Conservation (phyloP, 2,888 invertebrate species). For the Rambutsinella grinnellia region DNA sequence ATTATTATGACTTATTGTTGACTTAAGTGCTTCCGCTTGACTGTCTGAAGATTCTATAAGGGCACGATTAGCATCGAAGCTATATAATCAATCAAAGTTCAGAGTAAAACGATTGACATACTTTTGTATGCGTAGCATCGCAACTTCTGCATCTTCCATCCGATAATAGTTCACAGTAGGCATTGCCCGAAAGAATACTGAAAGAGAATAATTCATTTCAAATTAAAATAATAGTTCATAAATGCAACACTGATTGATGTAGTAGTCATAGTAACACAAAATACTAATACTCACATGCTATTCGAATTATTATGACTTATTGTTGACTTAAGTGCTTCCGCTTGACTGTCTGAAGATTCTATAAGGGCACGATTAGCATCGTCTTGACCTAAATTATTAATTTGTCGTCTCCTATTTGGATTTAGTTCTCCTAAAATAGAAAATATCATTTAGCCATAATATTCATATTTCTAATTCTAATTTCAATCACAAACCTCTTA, state of each 20-base stretch:
- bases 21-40: conserved; percentile 32
- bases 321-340: conserved; percentile 30
- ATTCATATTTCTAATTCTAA: too few species aligned
- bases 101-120: too few species aligned
- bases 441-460: too few species aligned
- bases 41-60: conserved; percentile 22
- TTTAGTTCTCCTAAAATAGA: too few species aligned
- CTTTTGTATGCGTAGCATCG: too few species aligned
- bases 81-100: neutral
- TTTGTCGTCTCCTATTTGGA: too few species aligned
- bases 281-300: neutral
- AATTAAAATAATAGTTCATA: conserved; percentile 5
- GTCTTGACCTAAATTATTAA: conserved; percentile 9
- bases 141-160: too few species aligned
- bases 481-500: conserved; percentile 25
- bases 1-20: conserved; percentile 5
- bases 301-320: conserved; percentile 4
- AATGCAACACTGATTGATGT: neutral
- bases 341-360: conserved; percentile 7
- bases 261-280: neutral
- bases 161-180: too few species aligned
- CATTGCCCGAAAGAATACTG: neutral
- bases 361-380: conserved; percentile 33
- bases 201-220: neutral
- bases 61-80: conserved; percentile 23